Percentiles rank a stretch among this genome's conserved stretches.
Evolutionary conservation across 2,797 vertebrate genomes (phyloP).

Genomic region (Enteromius trimaculatus): DNA sequence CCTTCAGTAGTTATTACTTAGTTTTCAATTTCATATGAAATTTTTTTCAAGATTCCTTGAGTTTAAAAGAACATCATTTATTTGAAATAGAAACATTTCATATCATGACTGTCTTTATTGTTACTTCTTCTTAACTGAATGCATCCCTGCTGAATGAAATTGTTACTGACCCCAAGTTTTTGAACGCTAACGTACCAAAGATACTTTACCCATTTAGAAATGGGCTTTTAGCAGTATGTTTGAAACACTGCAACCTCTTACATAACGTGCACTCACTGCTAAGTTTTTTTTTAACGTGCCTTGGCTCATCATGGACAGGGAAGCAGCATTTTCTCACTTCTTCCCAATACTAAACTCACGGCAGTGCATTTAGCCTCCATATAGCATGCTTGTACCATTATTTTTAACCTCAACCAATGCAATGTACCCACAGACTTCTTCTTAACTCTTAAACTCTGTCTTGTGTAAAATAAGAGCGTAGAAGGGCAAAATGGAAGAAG

Average conservation of each 20-base stretch:
- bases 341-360: not conserved
- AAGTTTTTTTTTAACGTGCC: not conserved
- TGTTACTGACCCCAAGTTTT: not conserved
- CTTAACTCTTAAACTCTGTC: not conserved
- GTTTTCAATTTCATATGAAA: not conserved
- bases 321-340: conserved; percentile 9
- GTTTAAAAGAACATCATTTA: not conserved
- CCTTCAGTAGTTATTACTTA: not conserved
- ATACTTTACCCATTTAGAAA: not conserved
- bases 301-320: not conserved
- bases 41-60: not conserved
- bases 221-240: not conserved
- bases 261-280: not conserved
- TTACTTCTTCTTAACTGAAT: not conserved
- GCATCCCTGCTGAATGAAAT: not conserved
- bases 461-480: conserved; percentile 24
- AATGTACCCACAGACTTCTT: conserved; percentile 29
- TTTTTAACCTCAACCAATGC: not conserved
- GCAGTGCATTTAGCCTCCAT: conserved; percentile 1
- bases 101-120: not conserved
- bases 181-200: not conserved
- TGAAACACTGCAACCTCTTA: conserved; percentile 2
- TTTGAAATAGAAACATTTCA: not conserved
- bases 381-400: conserved; percentile 14
- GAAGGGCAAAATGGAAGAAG: conserved; percentile 41